phyloP scores from a whole-genome alignment of 2,888 invertebrate species.

The Cabera pusaria region DNA sequence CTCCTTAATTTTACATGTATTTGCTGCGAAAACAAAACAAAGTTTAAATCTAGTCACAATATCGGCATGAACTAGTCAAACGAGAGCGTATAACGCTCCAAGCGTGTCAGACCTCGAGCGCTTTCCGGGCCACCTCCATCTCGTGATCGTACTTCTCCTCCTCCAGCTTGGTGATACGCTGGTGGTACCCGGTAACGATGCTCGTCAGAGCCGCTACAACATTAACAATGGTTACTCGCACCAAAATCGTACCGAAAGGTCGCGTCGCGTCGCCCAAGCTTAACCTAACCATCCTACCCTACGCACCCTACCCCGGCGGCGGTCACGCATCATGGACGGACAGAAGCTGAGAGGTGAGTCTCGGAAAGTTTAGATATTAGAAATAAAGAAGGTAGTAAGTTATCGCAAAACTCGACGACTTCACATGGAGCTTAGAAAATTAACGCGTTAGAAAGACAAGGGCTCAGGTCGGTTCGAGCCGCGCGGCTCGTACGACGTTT shows the following conservation, averaged over 20 bases:
- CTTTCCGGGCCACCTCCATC: conserved; percentile 97
- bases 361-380: conserved; percentile 53
- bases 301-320: conserved; percentile 26
- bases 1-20: conserved; percentile 65
- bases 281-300: too few relatives aligned
- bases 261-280: conserved; percentile 26
- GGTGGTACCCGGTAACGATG: conserved; percentile 90
- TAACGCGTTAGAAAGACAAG: conserved; percentile 66
- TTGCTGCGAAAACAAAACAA: conserved; percentile 76
- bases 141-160: conserved; percentile 99
- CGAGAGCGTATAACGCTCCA: conserved; percentile 73
- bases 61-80: conserved; percentile 77
- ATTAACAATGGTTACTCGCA: conserved; percentile 73
- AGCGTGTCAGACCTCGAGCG: conserved; percentile 93
- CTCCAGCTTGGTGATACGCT: conserved; percentile 92
- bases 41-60: conserved; percentile 73
- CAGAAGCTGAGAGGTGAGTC: conserved; percentile 63
- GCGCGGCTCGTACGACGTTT: conserved; percentile 50
- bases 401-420: conserved; percentile 57
- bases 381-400: conserved; percentile 64
- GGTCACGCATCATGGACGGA: conserved; percentile 54
- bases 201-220: conserved; percentile 86
- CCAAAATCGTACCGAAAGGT: not conserved
- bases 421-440: conserved; percentile 69
- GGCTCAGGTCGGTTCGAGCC: conserved; percentile 39